phyloP scores from a whole-genome alignment of 2,797 vertebrate genomes.

The Apogon talboti region DNA sequence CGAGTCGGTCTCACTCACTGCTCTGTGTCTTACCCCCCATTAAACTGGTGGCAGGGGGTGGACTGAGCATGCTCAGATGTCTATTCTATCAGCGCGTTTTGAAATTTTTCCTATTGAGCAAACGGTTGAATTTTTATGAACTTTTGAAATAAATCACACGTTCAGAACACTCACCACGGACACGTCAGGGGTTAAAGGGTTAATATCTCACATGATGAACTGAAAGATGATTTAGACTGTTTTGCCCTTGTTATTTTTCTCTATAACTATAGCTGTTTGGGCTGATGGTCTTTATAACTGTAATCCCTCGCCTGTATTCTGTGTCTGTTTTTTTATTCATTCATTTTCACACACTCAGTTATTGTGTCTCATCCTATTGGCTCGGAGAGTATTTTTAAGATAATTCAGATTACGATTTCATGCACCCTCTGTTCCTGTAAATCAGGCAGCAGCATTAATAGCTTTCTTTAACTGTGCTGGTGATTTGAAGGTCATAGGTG shows the following conservation, averaged over 20 bases:
- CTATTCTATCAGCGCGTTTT: too few relatives aligned
- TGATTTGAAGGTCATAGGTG: constrained; percentile 63
- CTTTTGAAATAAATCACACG: too few relatives aligned
- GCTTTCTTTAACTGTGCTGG: constrained; percentile 26
- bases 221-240: background rate
- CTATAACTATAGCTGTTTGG: background rate
- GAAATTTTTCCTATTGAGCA: too few relatives aligned
- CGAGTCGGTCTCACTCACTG: too few relatives aligned
- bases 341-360: background rate
- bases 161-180: too few relatives aligned
- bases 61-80: too few relatives aligned
- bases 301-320: background rate
- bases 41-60: too few relatives aligned
- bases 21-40: too few relatives aligned
- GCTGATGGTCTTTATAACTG: background rate
- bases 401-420: constrained; percentile 34
- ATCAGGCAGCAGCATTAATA: constrained; percentile 20
- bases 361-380: background rate
- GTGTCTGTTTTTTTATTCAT: constrained; percentile 2
- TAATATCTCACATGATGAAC: background rate
- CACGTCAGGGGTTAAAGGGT: too few relatives aligned
- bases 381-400: constrained; percentile 20
- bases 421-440: background rate
- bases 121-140: too few relatives aligned
- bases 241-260: background rate